Percentiles rank a stretch among this genome's conserved stretches.
phyloP scores from a whole-genome alignment of 2,888 invertebrate genomes.

The Chymomyza amoena region DNA sequence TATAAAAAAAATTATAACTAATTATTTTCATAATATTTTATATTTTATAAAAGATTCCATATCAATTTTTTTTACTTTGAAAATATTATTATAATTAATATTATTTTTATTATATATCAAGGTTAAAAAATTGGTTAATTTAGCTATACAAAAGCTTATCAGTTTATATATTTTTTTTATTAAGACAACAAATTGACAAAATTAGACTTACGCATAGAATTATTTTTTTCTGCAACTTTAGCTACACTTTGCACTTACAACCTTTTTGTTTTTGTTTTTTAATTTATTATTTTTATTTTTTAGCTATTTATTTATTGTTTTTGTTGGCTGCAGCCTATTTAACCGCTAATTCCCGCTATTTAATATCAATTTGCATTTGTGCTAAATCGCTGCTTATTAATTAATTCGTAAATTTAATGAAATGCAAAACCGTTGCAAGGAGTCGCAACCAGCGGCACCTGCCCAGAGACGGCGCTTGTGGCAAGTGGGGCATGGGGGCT shows the following conservation, averaged over 20 bases:
- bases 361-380: conserved; percentile 68
- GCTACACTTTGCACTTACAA: background rate
- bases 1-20: too few relatives aligned
- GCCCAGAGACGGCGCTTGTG: background rate
- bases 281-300: background rate
- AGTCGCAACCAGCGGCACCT: conserved; percentile 18
- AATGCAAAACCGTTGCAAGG: conserved; percentile 23
- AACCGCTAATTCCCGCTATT: conserved; percentile 61
- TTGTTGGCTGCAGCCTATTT: background rate
- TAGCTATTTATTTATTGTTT: conserved; percentile 5
- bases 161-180: too few relatives aligned
- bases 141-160: too few relatives aligned
- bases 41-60: too few relatives aligned
- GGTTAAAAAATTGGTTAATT: too few relatives aligned
- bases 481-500: background rate
- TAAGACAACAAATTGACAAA: too few relatives aligned
- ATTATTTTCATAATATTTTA: too few relatives aligned
- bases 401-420: conserved; percentile 51
- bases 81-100: too few relatives aligned
- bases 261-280: background rate
- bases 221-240: too few relatives aligned
- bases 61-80: too few relatives aligned
- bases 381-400: conserved; percentile 68
- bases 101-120: too few relatives aligned
- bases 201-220: too few relatives aligned